Conservation (phyloP, 2,797 vertebrate species). For the Xenentodon cancila region DNA sequence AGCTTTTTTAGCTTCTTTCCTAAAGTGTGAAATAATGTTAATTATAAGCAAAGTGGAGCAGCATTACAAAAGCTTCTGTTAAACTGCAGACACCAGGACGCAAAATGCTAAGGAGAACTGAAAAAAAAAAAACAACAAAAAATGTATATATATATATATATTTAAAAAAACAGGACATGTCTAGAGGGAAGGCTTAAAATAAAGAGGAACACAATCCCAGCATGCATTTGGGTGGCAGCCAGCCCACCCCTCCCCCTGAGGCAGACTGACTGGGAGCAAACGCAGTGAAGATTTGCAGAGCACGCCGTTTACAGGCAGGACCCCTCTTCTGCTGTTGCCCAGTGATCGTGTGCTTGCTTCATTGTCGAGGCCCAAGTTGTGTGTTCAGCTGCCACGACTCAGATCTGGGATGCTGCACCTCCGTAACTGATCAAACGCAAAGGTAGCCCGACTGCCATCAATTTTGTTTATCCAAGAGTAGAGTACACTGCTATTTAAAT, state of each 20-base stretch:
- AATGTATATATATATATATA: conserved; percentile 10
- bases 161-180: conserved; percentile 85
- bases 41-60: conserved; percentile 45
- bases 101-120: conserved; percentile 56
- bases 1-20: conserved; percentile 28
- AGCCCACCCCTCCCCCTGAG: conserved; percentile 53
- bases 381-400: conserved; percentile 65
- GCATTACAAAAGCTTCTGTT: conserved; percentile 45
- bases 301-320: conserved; percentile 49
- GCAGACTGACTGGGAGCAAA: conserved; percentile 70
- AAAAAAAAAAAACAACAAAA: conserved; percentile 26
- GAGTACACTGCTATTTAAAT: conserved; percentile 50
- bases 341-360: conserved; percentile 45
- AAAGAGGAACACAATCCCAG: conserved; percentile 86
- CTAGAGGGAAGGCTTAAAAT: conserved; percentile 88
- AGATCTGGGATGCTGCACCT: conserved; percentile 57
- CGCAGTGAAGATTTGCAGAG: conserved; percentile 68
- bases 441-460: conserved; percentile 34
- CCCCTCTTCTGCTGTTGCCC: conserved; percentile 58
- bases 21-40: conserved; percentile 20
- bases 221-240: conserved; percentile 80
- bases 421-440: conserved; percentile 55
- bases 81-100: conserved; percentile 54
- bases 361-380: conserved; percentile 58
- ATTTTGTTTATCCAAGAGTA: conserved; percentile 49